These are phyloP conservation scores for Brachypterus glaber DNA, from an alignment of 2,888 invertebrate genomes.

Conservation along the genomic window DNA sequence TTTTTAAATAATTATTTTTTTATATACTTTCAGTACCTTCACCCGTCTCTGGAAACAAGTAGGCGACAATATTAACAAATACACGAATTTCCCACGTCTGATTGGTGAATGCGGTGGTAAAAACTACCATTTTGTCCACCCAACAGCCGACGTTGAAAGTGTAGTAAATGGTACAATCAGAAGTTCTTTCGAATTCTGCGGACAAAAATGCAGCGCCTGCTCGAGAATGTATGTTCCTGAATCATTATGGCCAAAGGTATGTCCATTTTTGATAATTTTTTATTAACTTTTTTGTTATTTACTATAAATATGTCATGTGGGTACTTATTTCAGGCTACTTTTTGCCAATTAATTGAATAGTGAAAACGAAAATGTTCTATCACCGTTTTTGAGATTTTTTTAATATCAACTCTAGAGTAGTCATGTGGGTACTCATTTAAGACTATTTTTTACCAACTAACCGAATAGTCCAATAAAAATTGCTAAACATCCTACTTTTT, in stretches of 20 bases:
- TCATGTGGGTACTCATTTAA: no score
- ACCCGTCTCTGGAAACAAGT: constrained; percentile 88
- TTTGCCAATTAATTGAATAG: no score
- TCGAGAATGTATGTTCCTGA: constrained; percentile 94
- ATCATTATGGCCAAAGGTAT: constrained; percentile 61
- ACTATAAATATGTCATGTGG: neutral
- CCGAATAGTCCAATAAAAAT: no score
- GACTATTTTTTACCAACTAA: no score
- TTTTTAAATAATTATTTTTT: no score
- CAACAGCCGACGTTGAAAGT: constrained; percentile 72
- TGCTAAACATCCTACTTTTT: no score
- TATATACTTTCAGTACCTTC: constrained; percentile 62
- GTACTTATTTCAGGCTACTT: no score
- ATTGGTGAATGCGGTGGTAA: constrained; percentile 98
- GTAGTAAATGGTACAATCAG: constrained; percentile 80
- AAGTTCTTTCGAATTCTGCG: constrained; percentile 91
- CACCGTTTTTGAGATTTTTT: no score
- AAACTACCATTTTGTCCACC: constrained; percentile 96
- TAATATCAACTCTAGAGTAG: no score
- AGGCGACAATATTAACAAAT: constrained; percentile 74
- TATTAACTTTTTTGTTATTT: neutral
- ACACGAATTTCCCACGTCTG: constrained; percentile 84
- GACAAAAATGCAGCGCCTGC: constrained; percentile 98
- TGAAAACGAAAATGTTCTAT: no score
- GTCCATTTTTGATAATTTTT: constrained; percentile 4